These are phyloP conservation scores for Chymomyza caudatula DNA, from an alignment of 2,888 invertebrate genomes.

Conservation along the genomic window DNA sequence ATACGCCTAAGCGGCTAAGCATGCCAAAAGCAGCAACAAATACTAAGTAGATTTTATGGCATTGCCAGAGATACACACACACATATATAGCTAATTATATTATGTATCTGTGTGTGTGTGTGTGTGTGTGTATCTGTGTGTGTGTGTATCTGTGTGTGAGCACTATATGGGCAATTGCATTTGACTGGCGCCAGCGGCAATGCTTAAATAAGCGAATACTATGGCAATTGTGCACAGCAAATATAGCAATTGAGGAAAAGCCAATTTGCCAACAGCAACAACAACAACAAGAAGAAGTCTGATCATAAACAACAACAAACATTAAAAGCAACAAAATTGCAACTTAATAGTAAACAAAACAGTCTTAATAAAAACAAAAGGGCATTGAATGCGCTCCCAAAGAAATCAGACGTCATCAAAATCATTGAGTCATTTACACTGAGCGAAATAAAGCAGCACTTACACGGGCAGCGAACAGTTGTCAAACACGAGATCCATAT, in stretches of 20 bases:
- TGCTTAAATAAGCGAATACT: slow-evolving; percentile 16
- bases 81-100: no score
- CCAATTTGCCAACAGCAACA: background rate
- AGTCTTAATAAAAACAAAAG: background rate
- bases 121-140: no score
- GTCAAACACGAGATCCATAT: no score
- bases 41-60: background rate
- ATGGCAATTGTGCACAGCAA: slow-evolving; percentile 16
- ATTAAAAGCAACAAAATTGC: background rate
- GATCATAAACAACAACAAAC: background rate
- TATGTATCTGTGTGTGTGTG: no score
- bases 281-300: background rate
- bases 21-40: background rate
- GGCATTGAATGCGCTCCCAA: background rate
- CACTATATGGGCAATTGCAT: slow-evolving; percentile 55
- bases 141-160: slow-evolving; percentile 5
- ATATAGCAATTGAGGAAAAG: slow-evolving; percentile 35
- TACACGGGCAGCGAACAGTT: no score
- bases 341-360: background rate
- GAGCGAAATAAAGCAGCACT: background rate
- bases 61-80: background rate
- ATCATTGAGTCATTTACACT: background rate
- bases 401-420: background rate
- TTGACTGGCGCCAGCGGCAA: slow-evolving; percentile 49
- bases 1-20: no score